Conservation (phyloP, 2,888 invertebrate species). For the Clanis bilineata region DNA sequence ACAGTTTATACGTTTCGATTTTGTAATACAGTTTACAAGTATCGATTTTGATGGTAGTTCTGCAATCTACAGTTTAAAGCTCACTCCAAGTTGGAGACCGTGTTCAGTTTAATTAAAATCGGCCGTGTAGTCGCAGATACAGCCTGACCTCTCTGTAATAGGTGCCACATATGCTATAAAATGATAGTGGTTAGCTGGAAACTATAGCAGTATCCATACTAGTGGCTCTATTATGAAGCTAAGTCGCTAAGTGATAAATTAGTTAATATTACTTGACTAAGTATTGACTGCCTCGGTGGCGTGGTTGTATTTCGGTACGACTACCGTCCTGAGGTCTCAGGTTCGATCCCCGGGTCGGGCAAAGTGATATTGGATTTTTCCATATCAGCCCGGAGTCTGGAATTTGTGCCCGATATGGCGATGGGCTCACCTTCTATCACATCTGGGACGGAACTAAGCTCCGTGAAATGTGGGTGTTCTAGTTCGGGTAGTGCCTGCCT, state of each 20-base stretch:
- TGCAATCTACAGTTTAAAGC: neutral
- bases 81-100: neutral
- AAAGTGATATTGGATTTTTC: no score
- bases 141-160: neutral
- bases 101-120: neutral
- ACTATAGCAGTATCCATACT: neutral
- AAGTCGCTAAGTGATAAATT: neutral
- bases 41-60: neutral
- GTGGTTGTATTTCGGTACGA: no score
- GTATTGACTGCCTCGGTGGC: no score
- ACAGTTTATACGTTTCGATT: neutral
- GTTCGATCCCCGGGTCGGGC: no score
- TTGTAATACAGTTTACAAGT: neutral
- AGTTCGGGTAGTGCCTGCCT: no score
- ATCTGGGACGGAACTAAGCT: no score
- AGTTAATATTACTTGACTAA: no score
- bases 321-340: no score
- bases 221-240: neutral
- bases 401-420: no score
- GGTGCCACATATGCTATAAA: neutral
- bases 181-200: neutral
- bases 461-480: no score
- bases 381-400: no score
- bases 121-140: neutral
- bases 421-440: no score